Percentiles rank a stretch among this genome's conserved stretches.
phyloP scores from a whole-genome alignment of 2,888 invertebrate genomes.

The Sphinx pinastri region DNA sequence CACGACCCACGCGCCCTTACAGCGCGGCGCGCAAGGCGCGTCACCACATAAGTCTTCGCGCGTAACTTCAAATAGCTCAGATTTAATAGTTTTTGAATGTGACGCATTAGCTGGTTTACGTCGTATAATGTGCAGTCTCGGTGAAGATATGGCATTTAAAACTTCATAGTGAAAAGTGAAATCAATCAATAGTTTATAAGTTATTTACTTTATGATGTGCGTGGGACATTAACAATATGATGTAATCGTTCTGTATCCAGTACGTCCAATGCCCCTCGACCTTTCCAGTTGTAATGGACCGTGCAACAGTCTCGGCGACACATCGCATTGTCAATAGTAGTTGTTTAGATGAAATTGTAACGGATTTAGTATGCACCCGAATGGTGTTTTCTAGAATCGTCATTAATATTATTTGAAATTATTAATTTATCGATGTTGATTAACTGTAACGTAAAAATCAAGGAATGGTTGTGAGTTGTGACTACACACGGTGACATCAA shows the following conservation, averaged over 20 bases:
- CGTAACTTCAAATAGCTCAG: constrained; percentile 27
- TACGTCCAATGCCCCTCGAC: constrained; percentile 36
- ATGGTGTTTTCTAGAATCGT: not conserved
- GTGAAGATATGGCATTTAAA: constrained; percentile 28
- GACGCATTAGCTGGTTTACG: constrained; percentile 31
- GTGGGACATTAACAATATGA: constrained; percentile 33
- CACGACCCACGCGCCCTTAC: constrained; percentile 32
- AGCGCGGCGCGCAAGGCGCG: constrained; percentile 24
- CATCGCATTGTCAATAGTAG: constrained; percentile 40
- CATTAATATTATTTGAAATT: not conserved
- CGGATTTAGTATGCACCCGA: constrained; percentile 20
- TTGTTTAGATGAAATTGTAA: constrained; percentile 34
- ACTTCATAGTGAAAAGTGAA: constrained; percentile 24
- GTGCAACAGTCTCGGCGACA: constrained; percentile 65
- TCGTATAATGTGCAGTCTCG: constrained; percentile 36
- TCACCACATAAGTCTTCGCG: constrained; percentile 8
- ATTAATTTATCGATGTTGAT: constrained; percentile 43
- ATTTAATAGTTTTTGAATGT: constrained; percentile 35
- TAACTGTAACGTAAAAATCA: constrained; percentile 41
- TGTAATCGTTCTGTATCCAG: constrained; percentile 40
- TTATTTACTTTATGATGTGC: constrained; percentile 63
- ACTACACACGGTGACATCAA: constrained; percentile 29
- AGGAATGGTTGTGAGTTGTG: constrained; percentile 54
- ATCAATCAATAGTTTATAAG: constrained; percentile 54
- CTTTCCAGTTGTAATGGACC: constrained; percentile 35